Base-by-base conservation (phyloP, 2,888 invertebrate species). In the Conistra vaccinii region DNA sequence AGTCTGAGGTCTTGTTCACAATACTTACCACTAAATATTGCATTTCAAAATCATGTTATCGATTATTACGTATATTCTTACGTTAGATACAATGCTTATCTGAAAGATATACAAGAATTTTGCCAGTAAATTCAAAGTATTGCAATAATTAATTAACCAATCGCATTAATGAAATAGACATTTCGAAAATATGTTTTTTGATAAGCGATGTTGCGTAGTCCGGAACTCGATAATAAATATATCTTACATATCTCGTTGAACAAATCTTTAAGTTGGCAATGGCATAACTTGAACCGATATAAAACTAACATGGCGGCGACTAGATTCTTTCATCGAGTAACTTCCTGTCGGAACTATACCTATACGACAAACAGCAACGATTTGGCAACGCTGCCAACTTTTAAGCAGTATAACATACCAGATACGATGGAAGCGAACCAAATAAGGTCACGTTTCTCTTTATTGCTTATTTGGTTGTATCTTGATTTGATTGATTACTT, bases 321-420 rank as follows among this genome's bases (percentile, higher is more conserved):
- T 53, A 14, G 35, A 84, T 76, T 80, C 72, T 62, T 82, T 67
- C 9, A 70, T 42, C 20, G 48, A 23, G 12, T 32, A 48, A 32
- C 35, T 62, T 66, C 57, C 61, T 69, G 68, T 35, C 48, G 48
- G 55, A 39, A 67, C 42, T n/a, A n/a, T 76, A n/a, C n/a, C n/a
- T n/a, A 62, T 53, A 63, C 53, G 72, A 80, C 45, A 39, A 9
- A 60, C 6, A 68, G 70, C 51, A 63, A 26, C 53, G n/a, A 81
- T 70, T 86, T 85, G 85, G 86, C 81, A 69, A 17, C 70, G 6
- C 45, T 73, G 82, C 85, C 87, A 86, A 82, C 42, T 62, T 69
- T 20, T 72, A 67, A 76, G 29, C 26, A 65, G 45, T 32, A 10
- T 57, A 45, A 58, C 14, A 48, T 80, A 62, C 42, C 6, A 20